These are phyloP conservation scores for Peromyscus eremicus DNA, from an alignment of 2,797 vertebrate genomes.

Conservation along the genomic window DNA sequence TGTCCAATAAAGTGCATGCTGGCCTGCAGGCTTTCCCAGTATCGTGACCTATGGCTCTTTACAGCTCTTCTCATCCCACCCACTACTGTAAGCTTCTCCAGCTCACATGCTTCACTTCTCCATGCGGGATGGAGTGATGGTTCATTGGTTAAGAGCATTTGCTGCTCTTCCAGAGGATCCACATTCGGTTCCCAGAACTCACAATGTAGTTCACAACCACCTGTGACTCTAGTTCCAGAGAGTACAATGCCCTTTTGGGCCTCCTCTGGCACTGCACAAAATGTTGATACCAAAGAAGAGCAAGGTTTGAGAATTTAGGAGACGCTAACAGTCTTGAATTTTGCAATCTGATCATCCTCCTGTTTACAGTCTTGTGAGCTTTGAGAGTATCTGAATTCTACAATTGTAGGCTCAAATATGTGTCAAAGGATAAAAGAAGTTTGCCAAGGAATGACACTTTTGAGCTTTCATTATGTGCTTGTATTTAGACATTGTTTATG, in stretches of 20 bases:
- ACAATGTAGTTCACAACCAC: neutral
- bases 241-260: too few relatives aligned
- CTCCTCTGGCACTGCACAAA: neutral
- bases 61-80: neutral
- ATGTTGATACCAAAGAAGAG: neutral
- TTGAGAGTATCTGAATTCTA: conserved; percentile 3
- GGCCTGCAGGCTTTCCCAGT: neutral
- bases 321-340: neutral
- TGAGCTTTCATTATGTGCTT: neutral
- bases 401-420: neutral
- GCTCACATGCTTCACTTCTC: neutral
- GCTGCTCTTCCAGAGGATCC: neutral
- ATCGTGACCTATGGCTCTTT: too few relatives aligned
- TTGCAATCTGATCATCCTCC: neutral
- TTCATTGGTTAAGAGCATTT: neutral
- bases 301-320: neutral
- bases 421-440: neutral
- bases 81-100: neutral
- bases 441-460: neutral
- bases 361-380: neutral
- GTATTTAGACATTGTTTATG: neutral
- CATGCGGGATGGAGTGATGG: neutral
- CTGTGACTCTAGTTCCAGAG: neutral
- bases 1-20: neutral
- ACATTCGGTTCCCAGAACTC: neutral